Evolutionary conservation across 1,140 invertebrate species (phyloP).

Genomic region (Drosophila nannoptera): DNA sequence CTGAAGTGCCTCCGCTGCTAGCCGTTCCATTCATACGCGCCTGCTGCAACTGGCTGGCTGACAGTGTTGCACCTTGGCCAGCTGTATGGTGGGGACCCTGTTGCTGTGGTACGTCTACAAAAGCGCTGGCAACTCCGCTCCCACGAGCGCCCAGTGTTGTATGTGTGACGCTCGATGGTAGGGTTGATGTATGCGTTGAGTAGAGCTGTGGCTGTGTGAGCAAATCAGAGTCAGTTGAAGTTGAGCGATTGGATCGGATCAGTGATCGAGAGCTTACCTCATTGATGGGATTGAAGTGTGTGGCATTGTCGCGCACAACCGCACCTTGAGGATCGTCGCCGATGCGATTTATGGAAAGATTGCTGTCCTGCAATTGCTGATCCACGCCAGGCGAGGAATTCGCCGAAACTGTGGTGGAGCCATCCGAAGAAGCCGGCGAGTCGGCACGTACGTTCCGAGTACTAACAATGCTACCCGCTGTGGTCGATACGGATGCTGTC

Average conservation of each 20-base stretch:
- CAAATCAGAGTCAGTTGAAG: too few relatives aligned
- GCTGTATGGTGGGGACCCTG: conserved; percentile 31
- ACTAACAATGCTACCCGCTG: conserved; percentile 43
- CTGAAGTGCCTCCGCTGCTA: conserved; percentile 23
- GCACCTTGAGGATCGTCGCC: conserved; percentile 19
- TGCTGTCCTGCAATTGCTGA: conserved; percentile 83
- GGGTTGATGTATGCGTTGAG: conserved; percentile 48
- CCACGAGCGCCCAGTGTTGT: conserved; percentile 49
- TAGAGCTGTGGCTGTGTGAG: conserved; percentile 65
- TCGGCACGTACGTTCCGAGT: conserved; percentile 69
- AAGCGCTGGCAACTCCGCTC: conserved; percentile 40
- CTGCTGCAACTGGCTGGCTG: conserved; percentile 40
- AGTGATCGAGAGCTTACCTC: conserved; percentile 45
- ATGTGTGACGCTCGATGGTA: conserved; percentile 33
- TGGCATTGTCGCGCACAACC: conserved; percentile 48
- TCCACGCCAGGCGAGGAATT: conserved; percentile 87
- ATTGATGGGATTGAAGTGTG: conserved; percentile 77
- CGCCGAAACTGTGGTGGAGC: conserved; percentile 88
- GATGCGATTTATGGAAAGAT: conserved; percentile 64
- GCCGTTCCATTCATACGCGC: conserved; percentile 62
- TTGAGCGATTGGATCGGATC: neutral
- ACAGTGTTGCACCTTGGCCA: conserved; percentile 16
- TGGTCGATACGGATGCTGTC: conserved; percentile 26
- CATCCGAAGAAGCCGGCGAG: conserved; percentile 79
- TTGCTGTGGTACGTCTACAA: conserved; percentile 59